Evolutionary conservation across 2,113 vertebrate genomes (phyloP).

Genomic region (Coptodon bakossiorum): DNA sequence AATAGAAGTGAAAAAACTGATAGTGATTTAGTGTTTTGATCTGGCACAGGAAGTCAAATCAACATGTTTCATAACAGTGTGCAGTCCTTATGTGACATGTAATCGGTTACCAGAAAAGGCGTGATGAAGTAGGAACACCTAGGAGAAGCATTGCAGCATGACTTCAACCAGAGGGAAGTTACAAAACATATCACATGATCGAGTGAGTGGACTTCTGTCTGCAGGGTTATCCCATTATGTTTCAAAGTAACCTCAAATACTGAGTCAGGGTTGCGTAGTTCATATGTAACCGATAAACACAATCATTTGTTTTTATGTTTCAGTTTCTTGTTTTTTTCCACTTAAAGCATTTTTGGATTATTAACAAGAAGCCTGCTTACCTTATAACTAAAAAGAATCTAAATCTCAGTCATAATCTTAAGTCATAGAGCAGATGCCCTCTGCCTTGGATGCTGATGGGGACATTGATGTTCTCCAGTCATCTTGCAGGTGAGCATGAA

Average conservation of each 20-base stretch:
- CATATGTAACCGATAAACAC: background rate
- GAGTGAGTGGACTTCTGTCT: rapidly evolving
- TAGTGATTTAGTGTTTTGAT: background rate
- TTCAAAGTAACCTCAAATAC: background rate
- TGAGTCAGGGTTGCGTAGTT: background rate
- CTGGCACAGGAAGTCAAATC: background rate
- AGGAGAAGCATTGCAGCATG: background rate
- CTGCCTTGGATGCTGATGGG: background rate
- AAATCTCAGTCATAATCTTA: background rate
- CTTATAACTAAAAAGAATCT: background rate
- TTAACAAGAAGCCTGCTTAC: background rate
- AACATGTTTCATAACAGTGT: background rate
- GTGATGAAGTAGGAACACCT: background rate
- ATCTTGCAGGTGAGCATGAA: background rate
- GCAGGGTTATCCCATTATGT: background rate
- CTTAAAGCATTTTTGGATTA: background rate
- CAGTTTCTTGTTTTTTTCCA: background rate
- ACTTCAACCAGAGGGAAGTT: background rate
- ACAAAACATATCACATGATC: background rate
- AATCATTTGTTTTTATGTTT: background rate
- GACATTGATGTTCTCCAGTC: background rate
- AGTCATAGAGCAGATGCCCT: rapidly evolving
- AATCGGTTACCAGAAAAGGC: background rate
- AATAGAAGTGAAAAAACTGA: background rate
- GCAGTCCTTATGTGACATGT: background rate